Conservation (phyloP, 1,140 invertebrate species). For the Ceratosolen fusciceps region DNA sequence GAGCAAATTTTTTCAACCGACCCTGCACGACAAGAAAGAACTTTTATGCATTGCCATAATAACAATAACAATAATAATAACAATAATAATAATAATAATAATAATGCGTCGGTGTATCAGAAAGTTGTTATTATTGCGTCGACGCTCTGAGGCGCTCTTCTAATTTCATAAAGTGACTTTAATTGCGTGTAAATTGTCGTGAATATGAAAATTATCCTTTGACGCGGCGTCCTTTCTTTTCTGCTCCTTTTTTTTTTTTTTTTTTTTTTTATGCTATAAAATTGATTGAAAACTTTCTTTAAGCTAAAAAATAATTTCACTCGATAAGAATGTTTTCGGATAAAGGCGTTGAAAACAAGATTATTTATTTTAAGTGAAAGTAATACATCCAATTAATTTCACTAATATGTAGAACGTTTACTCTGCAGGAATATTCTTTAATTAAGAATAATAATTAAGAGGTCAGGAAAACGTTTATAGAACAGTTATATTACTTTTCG, state of each 20-base stretch:
- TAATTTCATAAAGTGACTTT: not conserved
- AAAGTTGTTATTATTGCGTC: too few relatives aligned
- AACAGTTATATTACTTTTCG: not conserved
- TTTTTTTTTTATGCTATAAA: not conserved
- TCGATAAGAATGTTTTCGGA: not conserved
- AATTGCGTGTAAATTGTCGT: not conserved
- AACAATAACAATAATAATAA: too few relatives aligned
- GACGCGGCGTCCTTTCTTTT: too few relatives aligned
- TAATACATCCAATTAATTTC: slow-evolving; percentile 16
- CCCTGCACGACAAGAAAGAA: too few relatives aligned
- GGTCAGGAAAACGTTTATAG: not conserved
- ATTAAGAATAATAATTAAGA: not conserved
- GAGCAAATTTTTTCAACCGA: too few relatives aligned
- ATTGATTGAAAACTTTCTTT: not conserved
- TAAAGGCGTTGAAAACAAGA: not conserved
- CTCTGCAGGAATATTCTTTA: not conserved
- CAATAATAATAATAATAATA: too few relatives aligned
- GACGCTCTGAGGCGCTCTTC: not conserved
- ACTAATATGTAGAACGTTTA: not conserved
- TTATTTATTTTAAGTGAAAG: not conserved
- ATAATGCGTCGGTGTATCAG: not conserved
- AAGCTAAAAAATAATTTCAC: not conserved
- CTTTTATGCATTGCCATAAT: too few relatives aligned
- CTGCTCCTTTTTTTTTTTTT: too few relatives aligned
- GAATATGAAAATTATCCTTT: not conserved